phyloP scores from a whole-genome alignment of 2,888 invertebrate genomes.

The Drosophila histrio region DNA sequence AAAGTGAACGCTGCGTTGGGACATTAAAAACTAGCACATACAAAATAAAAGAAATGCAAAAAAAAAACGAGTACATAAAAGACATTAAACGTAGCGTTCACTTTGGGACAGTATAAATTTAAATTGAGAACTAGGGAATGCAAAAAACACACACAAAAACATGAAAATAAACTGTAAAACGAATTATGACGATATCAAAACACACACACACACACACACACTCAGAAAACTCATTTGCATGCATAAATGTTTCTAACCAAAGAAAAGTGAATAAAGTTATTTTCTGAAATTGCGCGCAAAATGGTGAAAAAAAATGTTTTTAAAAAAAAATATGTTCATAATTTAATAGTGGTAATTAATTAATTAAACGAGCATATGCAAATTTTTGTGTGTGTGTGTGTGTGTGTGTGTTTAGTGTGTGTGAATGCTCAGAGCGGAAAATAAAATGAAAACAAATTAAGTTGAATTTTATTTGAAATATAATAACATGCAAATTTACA shows the following conservation, averaged over 20 bases:
- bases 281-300: constrained; percentile 39
- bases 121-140: constrained; percentile 43
- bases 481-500: constrained; percentile 11
- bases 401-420: not conserved
- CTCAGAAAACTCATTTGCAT: constrained; percentile 36
- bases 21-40: constrained; percentile 47
- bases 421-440: constrained; percentile 3
- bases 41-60: constrained; percentile 27
- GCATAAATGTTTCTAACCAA: constrained; percentile 28
- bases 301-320: constrained; percentile 4
- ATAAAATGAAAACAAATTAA: constrained; percentile 59
- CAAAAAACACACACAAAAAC: constrained; percentile 20
- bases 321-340: constrained; percentile 18
- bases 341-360: constrained; percentile 59
- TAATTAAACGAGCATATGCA: constrained; percentile 52
- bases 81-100: constrained; percentile 38
- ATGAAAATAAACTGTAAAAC: constrained; percentile 30
- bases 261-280: constrained; percentile 19
- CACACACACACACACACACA: constrained; percentile 19
- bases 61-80: constrained; percentile 23
- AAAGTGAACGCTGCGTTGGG: constrained; percentile 60
- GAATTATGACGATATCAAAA: constrained; percentile 33
- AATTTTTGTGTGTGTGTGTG: constrained; percentile 25
- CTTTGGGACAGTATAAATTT: constrained; percentile 37
- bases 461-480: constrained; percentile 51